Conservation (phyloP, 2,888 invertebrate species). For the Pyrochroa serraticornis region DNA sequence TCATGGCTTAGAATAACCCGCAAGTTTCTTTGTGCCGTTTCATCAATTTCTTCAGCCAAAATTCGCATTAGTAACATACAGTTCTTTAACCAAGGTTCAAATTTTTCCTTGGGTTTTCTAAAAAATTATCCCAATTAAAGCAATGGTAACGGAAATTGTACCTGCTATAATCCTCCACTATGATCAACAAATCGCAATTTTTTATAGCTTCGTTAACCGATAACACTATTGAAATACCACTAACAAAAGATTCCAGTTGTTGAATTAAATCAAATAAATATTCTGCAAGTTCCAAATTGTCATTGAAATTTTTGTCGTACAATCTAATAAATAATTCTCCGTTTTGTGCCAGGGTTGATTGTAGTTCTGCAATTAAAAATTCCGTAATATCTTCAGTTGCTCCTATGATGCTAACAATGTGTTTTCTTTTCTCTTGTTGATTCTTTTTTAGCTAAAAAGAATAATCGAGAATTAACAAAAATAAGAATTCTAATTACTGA, state of each 20-base stretch:
- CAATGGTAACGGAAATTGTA: constrained; percentile 15
- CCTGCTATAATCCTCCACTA: constrained; percentile 59
- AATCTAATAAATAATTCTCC: constrained; percentile 45
- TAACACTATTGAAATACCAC: constrained; percentile 45
- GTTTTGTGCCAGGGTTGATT: constrained; percentile 39
- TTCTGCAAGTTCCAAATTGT: constrained; percentile 26
- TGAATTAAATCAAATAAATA: constrained; percentile 39
- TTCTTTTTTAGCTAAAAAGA: constrained; percentile 29
- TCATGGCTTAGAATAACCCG: constrained; percentile 62
- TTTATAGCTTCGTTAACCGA: constrained; percentile 60
- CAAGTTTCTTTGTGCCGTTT: constrained; percentile 58
- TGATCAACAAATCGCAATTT: constrained; percentile 61
- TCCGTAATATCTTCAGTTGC: constrained; percentile 40
- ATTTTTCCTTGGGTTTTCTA: constrained; percentile 37
- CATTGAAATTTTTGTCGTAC: constrained; percentile 42
- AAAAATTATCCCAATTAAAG: not conserved
- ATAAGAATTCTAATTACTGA: constrained; percentile 7
- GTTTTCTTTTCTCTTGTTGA: constrained; percentile 18
- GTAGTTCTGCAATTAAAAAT: constrained; percentile 46
- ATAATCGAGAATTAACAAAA: constrained; percentile 20
- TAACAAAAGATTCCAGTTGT: constrained; percentile 30
- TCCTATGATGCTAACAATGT: constrained; percentile 45
- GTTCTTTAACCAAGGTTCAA: constrained; percentile 44
- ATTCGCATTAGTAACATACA: constrained; percentile 53
- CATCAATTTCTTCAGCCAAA: constrained; percentile 61